These are phyloP conservation scores for Tragopan temminckii DNA, from an alignment of 2,797 vertebrate species.

Conservation along the genomic window DNA sequence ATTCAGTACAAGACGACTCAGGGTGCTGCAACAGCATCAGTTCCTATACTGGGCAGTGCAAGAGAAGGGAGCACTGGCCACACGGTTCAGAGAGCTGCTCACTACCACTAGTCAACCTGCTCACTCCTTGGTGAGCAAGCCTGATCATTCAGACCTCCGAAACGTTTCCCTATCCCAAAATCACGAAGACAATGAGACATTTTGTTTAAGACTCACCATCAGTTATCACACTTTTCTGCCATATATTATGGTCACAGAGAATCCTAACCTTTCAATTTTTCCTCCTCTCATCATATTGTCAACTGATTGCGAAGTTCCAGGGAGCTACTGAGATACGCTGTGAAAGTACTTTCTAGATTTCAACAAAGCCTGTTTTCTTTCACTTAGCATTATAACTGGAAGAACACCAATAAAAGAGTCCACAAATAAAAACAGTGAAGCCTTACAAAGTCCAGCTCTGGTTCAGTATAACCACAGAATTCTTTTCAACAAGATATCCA, in stretches of 20 bases:
- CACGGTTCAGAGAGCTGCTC: neutral
- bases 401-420: neutral
- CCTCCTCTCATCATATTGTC: neutral
- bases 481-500: neutral
- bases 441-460: neutral
- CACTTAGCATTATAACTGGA: neutral
- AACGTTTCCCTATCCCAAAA: neutral
- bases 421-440: neutral
- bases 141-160: neutral
- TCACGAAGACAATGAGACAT: neutral
- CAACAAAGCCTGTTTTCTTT: neutral
- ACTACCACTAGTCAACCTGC: fast-evolving
- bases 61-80: neutral
- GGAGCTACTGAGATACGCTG: neutral
- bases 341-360: neutral
- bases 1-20: neutral
- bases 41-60: neutral
- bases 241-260: neutral
- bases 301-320: neutral
- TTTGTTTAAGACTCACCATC: neutral
- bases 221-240: neutral
- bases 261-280: neutral
- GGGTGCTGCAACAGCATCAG: neutral
- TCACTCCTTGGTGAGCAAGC: neutral
- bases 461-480: neutral